Conservation (phyloP, 2,888 invertebrate species). For the Eueremaeus valkanovi region DNA sequence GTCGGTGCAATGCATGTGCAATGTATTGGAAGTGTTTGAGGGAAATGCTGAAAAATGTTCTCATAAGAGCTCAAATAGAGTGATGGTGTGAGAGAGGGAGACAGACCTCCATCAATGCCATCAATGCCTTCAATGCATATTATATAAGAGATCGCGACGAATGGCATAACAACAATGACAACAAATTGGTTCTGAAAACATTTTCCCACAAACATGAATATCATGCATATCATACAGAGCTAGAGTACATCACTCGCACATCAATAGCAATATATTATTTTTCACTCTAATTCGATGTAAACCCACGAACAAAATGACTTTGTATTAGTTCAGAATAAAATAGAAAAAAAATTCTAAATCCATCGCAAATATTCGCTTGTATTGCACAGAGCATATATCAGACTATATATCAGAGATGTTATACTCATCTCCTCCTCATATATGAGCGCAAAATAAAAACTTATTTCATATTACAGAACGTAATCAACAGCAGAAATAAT, state of each 20-base stretch:
- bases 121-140: no score
- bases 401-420: not conserved
- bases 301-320: slow-evolving; percentile 31
- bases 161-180: slow-evolving; percentile 27
- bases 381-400: not conserved
- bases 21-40: not conserved
- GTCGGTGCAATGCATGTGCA: not conserved
- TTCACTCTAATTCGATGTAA: slow-evolving; percentile 23
- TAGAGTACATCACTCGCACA: not conserved
- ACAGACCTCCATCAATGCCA: slow-evolving; percentile 36
- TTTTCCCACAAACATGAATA: slow-evolving; percentile 9
- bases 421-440: slow-evolving; percentile 3
- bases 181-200: slow-evolving; percentile 28
- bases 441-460: not conserved
- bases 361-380: not conserved
- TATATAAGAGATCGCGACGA: slow-evolving; percentile 10
- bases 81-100: slow-evolving; percentile 7
- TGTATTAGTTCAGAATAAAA: not conserved
- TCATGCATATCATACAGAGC: not conserved
- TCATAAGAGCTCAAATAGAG: slow-evolving; percentile 7
- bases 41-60: slow-evolving; percentile 4
- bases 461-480: slow-evolving; percentile 8
- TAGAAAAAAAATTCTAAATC: slow-evolving; percentile 6
- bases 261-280: slow-evolving; percentile 15
- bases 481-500: slow-evolving; percentile 25